Conservation (phyloP, 2,797 vertebrate genomes). For the Onychomys leucogaster region DNA sequence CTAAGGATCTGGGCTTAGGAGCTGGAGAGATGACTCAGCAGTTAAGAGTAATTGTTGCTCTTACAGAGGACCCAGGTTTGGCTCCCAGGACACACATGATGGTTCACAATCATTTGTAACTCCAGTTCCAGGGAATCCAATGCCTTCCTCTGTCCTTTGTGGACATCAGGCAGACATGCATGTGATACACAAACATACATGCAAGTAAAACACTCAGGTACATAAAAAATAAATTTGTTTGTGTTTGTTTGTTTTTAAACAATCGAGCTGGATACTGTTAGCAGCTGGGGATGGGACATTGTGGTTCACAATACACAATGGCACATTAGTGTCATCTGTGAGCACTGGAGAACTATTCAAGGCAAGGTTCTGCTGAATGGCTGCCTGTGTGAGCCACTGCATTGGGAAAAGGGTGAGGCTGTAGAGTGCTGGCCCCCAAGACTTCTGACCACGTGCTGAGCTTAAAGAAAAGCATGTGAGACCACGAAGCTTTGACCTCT, state of each 20-base stretch:
- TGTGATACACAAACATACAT: background rate
- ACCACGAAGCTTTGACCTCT: background rate
- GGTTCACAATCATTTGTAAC: background rate
- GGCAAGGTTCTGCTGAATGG: background rate
- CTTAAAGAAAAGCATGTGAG: too few species aligned
- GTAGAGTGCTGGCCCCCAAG: background rate
- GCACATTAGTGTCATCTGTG: background rate
- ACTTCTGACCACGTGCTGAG: too few species aligned
- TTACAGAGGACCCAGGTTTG: background rate
- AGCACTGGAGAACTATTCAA: background rate
- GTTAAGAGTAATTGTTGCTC: background rate
- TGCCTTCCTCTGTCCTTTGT: background rate
- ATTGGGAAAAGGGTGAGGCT: accelerated
- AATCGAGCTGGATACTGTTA: background rate
- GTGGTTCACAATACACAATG: background rate
- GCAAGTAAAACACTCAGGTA: background rate
- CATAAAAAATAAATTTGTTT: background rate
- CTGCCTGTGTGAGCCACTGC: background rate
- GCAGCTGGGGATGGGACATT: background rate
- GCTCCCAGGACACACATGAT: background rate
- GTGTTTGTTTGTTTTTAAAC: background rate
- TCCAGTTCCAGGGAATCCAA: background rate
- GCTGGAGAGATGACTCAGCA: background rate
- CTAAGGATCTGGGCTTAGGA: background rate
- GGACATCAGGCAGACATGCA: background rate